Percentiles rank a stretch among this genome's conserved stretches.
These are phyloP conservation scores for Ictalurus furcatus DNA, from an alignment of 2,113 vertebrate species.

Conservation along the genomic window DNA sequence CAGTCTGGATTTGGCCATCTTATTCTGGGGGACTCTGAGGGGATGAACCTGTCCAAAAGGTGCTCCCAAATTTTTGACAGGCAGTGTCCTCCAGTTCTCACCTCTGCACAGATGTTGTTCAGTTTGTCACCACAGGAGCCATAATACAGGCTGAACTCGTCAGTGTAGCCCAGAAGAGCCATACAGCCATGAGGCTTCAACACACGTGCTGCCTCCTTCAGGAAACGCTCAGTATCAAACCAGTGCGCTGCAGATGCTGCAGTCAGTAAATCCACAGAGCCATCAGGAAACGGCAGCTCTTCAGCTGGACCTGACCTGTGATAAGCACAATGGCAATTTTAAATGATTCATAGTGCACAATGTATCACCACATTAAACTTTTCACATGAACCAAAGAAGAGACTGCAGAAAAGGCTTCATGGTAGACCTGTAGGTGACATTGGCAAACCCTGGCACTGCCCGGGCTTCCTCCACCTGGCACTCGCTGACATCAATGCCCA, in stretches of 20 bases:
- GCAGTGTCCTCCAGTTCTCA: conserved; percentile 49
- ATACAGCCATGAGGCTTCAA: conserved; percentile 75
- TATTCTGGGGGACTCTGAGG: too few relatives aligned
- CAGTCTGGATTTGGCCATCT: not conserved
- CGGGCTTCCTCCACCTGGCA: conserved; percentile 68
- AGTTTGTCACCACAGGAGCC: conserved; percentile 70
- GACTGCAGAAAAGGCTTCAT: not conserved
- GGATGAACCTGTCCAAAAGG: not conserved
- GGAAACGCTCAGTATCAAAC: conserved; percentile 73
- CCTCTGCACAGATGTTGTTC: conserved; percentile 68
- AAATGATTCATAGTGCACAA: not conserved
- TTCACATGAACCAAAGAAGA: not conserved
- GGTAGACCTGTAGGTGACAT: conserved; percentile 76
- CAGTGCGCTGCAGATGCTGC: conserved; percentile 78
- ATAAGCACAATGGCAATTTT: not conserved
- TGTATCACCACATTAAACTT: not conserved
- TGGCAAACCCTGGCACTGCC: conserved; percentile 55
- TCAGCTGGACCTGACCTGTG: conserved; percentile 75
- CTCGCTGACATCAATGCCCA: conserved; percentile 71
- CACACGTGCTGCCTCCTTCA: conserved; percentile 71
- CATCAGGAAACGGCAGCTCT: conserved; percentile 70
- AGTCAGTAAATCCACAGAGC: conserved; percentile 77
- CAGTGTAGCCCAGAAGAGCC: conserved; percentile 69
- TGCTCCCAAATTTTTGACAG: not conserved
- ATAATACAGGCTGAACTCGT: conserved; percentile 58